phyloP scores from a whole-genome alignment of 2,797 vertebrate species.

The Pantherophis vulpinus region DNA sequence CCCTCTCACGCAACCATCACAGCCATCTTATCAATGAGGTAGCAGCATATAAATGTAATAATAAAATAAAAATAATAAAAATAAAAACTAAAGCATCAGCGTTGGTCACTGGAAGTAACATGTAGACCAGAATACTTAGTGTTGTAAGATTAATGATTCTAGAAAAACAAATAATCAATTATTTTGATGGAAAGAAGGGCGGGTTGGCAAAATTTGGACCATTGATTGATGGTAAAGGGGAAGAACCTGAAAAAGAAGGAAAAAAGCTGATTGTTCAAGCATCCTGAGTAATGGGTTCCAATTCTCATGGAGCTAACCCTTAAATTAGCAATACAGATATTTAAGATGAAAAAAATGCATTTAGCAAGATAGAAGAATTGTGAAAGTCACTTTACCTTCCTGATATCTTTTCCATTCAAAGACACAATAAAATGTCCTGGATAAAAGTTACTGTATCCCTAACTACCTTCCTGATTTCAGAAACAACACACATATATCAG shows the following conservation, averaged over 20 bases:
- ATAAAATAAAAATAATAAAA: background rate
- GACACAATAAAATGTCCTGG: no score
- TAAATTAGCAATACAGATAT: background rate
- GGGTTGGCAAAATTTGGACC: background rate
- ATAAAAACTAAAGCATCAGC: background rate
- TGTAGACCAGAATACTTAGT: background rate
- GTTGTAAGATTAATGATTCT: background rate
- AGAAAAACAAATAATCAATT: background rate
- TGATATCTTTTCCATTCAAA: background rate
- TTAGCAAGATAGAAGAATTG: background rate
- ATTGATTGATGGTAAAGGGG: background rate
- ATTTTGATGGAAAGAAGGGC: background rate
- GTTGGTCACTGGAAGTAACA: background rate
- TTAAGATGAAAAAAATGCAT: background rate
- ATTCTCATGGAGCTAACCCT: background rate
- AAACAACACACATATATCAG: background rate
- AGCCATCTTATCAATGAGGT: background rate
- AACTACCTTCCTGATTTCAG: background rate
- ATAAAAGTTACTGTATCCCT: background rate
- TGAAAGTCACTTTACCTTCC: background rate
- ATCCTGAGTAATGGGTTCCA: background rate
- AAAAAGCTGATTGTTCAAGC: background rate
- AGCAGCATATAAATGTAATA: background rate
- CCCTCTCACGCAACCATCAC: background rate
- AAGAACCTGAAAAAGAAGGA: background rate